Percentiles rank a stretch among this genome's conserved stretches.
phyloP scores from a whole-genome alignment of 2,113 vertebrate species.

The Climacteris rufus region DNA sequence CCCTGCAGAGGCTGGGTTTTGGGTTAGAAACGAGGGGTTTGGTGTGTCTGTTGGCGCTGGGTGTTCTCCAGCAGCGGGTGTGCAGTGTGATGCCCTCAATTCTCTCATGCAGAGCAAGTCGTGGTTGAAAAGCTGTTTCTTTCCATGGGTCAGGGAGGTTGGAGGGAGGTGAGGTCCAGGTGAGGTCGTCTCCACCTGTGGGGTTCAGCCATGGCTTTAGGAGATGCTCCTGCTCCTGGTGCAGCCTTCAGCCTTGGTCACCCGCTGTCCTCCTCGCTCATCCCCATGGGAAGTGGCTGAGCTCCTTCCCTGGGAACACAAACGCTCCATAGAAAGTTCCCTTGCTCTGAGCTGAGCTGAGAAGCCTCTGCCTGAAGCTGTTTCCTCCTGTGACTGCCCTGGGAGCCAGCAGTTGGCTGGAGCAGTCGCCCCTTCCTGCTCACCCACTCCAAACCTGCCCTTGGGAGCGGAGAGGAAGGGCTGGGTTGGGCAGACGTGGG shows the following conservation, averaged over 20 bases:
- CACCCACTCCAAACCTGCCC: neutral
- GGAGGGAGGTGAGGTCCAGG: neutral
- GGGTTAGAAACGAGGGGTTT: neutral
- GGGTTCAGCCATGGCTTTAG: neutral
- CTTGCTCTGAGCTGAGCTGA: neutral
- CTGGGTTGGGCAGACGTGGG: neutral
- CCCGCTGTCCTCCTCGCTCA: fast-evolving
- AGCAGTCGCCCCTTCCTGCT: neutral
- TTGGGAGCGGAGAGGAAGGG: neutral
- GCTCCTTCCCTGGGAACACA: neutral
- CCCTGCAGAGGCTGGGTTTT: fast-evolving
- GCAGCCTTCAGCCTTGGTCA: fast-evolving
- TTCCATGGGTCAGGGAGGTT: fast-evolving
- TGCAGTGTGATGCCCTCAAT: fast-evolving
- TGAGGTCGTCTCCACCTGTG: neutral
- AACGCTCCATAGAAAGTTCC: fast-evolving
- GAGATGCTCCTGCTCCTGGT: neutral
- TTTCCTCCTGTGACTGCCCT: fast-evolving
- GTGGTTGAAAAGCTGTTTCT: neutral
- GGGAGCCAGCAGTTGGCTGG: fast-evolving
- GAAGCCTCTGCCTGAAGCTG: neutral
- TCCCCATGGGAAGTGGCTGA: neutral
- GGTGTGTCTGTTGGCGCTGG: fast-evolving
- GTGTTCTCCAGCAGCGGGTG: fast-evolving
- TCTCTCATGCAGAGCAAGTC: fast-evolving